Percentiles rank a stretch among this genome's conserved stretches.
Conservation (phyloP, 2,888 invertebrate species). For the Metopia argyrocephala region DNA sequence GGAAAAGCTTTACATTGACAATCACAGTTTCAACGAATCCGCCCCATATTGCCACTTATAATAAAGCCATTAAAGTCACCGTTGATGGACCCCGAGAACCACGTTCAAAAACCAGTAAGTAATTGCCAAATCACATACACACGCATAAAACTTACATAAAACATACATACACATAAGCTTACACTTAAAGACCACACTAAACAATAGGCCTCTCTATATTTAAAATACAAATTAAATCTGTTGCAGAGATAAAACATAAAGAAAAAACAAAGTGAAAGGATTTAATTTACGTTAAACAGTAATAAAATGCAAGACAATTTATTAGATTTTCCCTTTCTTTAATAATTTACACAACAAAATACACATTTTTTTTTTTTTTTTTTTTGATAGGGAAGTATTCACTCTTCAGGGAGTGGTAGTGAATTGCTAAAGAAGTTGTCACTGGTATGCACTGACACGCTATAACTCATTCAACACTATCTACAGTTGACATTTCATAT, state of each 20-base stretch:
- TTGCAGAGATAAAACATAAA: conserved; percentile 16
- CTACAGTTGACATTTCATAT: no score
- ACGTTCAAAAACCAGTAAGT: conserved; percentile 94
- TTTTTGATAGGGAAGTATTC: no score
- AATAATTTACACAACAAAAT: conserved; percentile 45
- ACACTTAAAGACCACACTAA: conserved; percentile 32
- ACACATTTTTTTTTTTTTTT: no score
- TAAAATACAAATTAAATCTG: conserved; percentile 20
- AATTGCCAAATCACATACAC: conserved; percentile 25
- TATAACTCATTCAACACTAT: no score
- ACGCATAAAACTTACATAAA: not conserved
- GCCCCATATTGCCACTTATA: conserved; percentile 97
- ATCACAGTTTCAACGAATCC: conserved; percentile 96
- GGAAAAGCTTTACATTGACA: conserved; percentile 97
- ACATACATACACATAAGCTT: conserved; percentile 35
- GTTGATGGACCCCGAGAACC: conserved; percentile 98
- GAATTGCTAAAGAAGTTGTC: no score
- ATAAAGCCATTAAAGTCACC: conserved; percentile 98
- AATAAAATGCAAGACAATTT: conserved; percentile 67
- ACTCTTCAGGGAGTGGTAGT: no score
- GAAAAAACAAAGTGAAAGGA: conserved; percentile 54
- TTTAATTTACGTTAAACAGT: conserved; percentile 67
- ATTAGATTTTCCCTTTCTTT: conserved; percentile 65
- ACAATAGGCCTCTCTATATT: not conserved
- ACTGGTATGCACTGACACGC: no score